Evolutionary conservation across 1,140 invertebrate genomes (phyloP).

Genomic region (Chlorops oryzae): DNA sequence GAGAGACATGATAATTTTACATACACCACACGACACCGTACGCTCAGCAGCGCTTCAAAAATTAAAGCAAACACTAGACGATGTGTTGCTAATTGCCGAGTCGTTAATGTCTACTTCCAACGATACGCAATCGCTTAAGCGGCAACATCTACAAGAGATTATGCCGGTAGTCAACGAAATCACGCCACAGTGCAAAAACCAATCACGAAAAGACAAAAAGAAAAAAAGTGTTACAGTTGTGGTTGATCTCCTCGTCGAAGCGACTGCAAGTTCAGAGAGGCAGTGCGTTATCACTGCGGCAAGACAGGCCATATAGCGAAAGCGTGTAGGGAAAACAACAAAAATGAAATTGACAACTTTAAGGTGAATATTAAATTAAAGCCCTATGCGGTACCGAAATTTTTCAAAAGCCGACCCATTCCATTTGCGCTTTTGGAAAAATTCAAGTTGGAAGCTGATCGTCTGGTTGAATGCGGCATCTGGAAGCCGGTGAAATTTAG

Average conservation of each 20-base stretch:
- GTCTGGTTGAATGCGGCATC: constrained; percentile 16
- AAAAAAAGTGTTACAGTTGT: too few species aligned
- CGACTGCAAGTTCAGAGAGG: not conserved
- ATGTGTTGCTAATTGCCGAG: not conserved
- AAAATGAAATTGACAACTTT: too few species aligned
- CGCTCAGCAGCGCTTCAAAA: not conserved
- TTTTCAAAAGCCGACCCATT: not conserved
- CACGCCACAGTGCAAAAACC: too few species aligned
- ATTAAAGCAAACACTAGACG: not conserved
- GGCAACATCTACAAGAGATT: too few species aligned
- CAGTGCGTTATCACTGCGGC: not conserved
- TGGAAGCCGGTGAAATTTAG: constrained; percentile 23
- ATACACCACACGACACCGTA: not conserved
- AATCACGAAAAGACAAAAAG: too few species aligned
- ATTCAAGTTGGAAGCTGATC: constrained; percentile 22
- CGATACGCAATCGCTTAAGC: too few species aligned
- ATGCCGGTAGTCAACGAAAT: too few species aligned
- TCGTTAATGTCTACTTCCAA: not conserved
- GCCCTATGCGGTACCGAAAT: not conserved
- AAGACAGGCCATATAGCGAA: constrained; percentile 1
- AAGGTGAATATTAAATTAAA: not conserved
- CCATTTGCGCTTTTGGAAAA: constrained; percentile 24
- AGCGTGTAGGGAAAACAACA: constrained; percentile 1
- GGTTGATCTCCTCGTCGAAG: not conserved
- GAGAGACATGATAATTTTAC: not conserved